Base-by-base conservation (phyloP, 1,140 invertebrate species). In the Lanistes nyassanus region DNA sequence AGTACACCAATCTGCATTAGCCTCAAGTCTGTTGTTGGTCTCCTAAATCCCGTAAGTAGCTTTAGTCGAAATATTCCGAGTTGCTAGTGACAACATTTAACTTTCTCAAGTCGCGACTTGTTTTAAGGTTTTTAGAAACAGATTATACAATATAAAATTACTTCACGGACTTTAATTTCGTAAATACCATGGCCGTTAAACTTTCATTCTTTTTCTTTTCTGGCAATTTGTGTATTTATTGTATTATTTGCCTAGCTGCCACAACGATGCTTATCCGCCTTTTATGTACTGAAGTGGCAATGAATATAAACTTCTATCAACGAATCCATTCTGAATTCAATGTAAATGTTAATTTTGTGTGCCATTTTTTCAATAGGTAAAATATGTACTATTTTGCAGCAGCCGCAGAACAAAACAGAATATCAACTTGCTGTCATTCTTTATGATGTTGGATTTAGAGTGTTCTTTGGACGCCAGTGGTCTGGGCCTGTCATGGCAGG, bases 401-500 rank as follows among this genome's bases (percentile, higher is more conserved):
- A 65, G 47, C 70, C 75, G 34, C 47, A 76, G 23, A 42, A 67
- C 29, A 77, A 80, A 51, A 73, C 79, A 16, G 78, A 85, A 47
- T 86, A 84, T 58, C 86, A 87, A 74, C 31, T 89, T 29, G 76
- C 78, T 47, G 78, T 88, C 16, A 84, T 82, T 56, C 80, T 89
- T 11, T 88, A 83, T 79, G 88, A 89, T 75, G 62, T 84, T 2
- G 80, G 83, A 3, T 89, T 83, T 78, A 82, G 82, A 55, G 82
- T 83, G 69, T 89, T 89, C 79, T 88, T 86, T 82, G 88, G 88
- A 7, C 75, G 84, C 31, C 85, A 87, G 73, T 89, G 88, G 88
- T 39, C 76, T 21, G 86, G 88, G 39, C 87, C 87, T 23, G 65
- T 71, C 21, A 55, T 82, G 37, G 76, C 80, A 53, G 68, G 76